These are phyloP conservation scores for Amphiprion ocellaris DNA, from an alignment of 2,113 vertebrate genomes.

Conservation along the genomic window DNA sequence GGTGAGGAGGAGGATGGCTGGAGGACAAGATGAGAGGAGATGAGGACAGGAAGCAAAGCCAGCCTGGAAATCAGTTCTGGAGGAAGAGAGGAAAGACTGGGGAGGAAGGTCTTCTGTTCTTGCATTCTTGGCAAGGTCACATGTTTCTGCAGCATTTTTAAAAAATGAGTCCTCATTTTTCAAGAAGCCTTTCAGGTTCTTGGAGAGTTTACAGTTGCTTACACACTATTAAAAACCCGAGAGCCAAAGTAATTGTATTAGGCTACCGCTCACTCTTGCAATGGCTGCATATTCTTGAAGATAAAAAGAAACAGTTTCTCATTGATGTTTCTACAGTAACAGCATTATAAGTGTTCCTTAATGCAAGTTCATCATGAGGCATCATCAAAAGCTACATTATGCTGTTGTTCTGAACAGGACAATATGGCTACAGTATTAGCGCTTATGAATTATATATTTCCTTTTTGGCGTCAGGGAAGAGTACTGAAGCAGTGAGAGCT, in stretches of 20 bases:
- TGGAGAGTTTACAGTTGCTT: background rate
- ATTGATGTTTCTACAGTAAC: background rate
- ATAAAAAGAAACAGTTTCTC: background rate
- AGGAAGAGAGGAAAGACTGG: background rate
- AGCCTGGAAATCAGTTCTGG: constrained; percentile 19
- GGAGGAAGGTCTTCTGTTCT: background rate
- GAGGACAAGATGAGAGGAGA: constrained; percentile 52
- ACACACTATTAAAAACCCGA: background rate
- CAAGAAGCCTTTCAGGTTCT: background rate
- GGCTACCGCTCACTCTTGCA: background rate
- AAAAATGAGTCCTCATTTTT: background rate
- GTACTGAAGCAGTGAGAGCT: constrained; percentile 25
- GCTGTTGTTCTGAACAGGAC: background rate
- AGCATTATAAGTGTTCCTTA: background rate
- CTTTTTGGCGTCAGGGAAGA: constrained; percentile 40
- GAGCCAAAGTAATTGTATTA: background rate
- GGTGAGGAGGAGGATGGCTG: background rate
- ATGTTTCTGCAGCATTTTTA: background rate
- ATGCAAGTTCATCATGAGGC: background rate
- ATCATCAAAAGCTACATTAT: constrained; percentile 9
- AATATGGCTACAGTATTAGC: constrained; percentile 44
- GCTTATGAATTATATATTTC: constrained; percentile 55
- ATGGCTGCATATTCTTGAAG: background rate
- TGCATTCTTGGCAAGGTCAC: background rate
- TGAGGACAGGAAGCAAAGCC: constrained; percentile 22